These are phyloP conservation scores for Argyrosomus regius DNA, from an alignment of 2,797 vertebrate genomes.

Conservation along the genomic window DNA sequence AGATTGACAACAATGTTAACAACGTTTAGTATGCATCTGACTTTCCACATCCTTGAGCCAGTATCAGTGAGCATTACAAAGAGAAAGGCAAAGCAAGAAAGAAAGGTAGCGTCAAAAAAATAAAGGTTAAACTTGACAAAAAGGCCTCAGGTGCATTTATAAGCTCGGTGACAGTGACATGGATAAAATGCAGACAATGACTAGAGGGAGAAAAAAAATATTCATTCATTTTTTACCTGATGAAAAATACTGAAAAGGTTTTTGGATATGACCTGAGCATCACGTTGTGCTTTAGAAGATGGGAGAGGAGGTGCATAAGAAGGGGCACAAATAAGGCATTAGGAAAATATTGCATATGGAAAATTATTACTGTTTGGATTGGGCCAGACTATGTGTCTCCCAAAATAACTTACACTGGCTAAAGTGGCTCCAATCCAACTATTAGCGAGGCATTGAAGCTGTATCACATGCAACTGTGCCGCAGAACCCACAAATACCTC, in stretches of 20 bases:
- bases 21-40: conserved; percentile 4
- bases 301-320: conserved; percentile 9
- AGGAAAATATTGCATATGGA: conserved; percentile 57
- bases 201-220: conserved; percentile 7
- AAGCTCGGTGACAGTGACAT: conserved; percentile 5
- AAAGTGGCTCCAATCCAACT: conserved; percentile 56
- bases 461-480: conserved; percentile 33
- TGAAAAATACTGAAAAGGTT: conserved; percentile 22
- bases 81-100: not conserved
- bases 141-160: not conserved
- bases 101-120: not conserved
- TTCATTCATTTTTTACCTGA: conserved; percentile 12
- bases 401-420: conserved; percentile 62
- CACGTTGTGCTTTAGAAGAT: not conserved
- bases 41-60: conserved; percentile 13
- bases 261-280: not conserved
- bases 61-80: not conserved
- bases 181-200: not conserved
- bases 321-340: conserved; percentile 41
- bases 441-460: conserved; percentile 26
- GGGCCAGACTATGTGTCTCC: conserved; percentile 35
- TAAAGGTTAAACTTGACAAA: not conserved
- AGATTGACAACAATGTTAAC: conserved; percentile 33
- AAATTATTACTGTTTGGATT: conserved; percentile 53
- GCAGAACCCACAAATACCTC: conserved; percentile 34